phyloP scores from a whole-genome alignment of 1,140 invertebrate species.

The Apis cerana region DNA sequence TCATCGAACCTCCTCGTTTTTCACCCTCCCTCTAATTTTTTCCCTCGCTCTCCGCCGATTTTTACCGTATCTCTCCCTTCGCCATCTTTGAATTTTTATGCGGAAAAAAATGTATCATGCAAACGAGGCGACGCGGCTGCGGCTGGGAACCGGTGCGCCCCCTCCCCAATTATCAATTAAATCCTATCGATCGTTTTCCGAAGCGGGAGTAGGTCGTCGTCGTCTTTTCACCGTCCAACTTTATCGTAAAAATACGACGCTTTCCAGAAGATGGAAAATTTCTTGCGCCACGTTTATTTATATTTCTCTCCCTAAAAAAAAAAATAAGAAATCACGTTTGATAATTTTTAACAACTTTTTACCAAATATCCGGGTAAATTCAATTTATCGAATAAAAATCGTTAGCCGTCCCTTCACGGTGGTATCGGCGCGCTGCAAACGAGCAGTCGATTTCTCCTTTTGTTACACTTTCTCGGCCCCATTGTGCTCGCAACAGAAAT shows the following conservation, averaged over 20 bases:
- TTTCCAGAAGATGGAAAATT: no score
- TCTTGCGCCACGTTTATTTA: no score
- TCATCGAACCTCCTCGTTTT: constrained; percentile 58
- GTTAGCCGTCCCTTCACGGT: neutral
- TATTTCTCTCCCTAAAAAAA: no score
- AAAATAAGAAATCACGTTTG: no score
- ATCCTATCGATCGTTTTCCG: neutral
- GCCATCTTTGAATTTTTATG: constrained; percentile 44
- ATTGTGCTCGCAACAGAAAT: constrained; percentile 47
- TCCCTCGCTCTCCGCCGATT: neutral
- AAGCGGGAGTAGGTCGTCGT: no score
- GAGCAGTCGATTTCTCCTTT: constrained; percentile 45
- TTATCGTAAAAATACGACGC: no score
- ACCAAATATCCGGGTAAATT: neutral
- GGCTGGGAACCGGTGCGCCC: neutral
- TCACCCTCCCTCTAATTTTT: constrained; percentile 15
- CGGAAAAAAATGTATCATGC: constrained; percentile 52
- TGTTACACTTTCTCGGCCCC: constrained; percentile 35
- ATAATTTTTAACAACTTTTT: neutral
- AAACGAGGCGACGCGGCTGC: constrained; percentile 42
- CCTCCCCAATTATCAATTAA: neutral
- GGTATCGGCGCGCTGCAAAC: constrained; percentile 44
- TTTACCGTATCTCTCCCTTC: constrained; percentile 26
- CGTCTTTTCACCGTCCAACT: no score
- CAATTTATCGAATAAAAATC: neutral